These are phyloP conservation scores for Musca domestica DNA, from an alignment of 1,140 invertebrate genomes.

Conservation along the genomic window DNA sequence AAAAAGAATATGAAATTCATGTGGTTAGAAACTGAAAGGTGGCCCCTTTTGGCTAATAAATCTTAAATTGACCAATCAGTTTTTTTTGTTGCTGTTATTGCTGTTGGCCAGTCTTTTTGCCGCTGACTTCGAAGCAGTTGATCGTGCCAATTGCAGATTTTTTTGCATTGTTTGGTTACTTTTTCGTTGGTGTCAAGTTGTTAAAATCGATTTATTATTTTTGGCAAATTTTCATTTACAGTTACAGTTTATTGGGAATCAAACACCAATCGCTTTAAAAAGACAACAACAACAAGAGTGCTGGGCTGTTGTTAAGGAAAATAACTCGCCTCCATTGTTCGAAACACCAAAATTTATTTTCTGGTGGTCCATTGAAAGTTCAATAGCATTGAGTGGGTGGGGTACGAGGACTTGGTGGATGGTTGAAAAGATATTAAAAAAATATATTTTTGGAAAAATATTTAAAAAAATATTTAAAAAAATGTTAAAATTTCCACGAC, in stretches of 20 bases:
- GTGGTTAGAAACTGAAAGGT: conserved; percentile 5
- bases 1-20: conserved; percentile 10
- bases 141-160: conserved; percentile 7
- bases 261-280: neutral
- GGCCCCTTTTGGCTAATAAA: conserved; percentile 20
- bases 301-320: neutral
- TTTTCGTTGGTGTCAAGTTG: conserved; percentile 8
- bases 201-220: conserved; percentile 21
- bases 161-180: neutral
- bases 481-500: too few relatives aligned
- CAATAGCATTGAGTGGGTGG: too few relatives aligned
- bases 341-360: too few relatives aligned
- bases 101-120: neutral
- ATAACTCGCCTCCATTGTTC: neutral
- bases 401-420: too few relatives aligned
- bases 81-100: neutral
- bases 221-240: conserved; percentile 19
- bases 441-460: too few relatives aligned
- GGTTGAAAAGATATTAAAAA: too few relatives aligned
- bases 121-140: neutral
- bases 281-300: neutral
- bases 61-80: conserved; percentile 21
- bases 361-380: too few relatives aligned
- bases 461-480: too few relatives aligned
- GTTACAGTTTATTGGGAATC: neutral